Percentiles rank a stretch among this genome's conserved stretches.
Conservation (phyloP, 2,797 vertebrate species). For the Rhynchonycteris naso region DNA sequence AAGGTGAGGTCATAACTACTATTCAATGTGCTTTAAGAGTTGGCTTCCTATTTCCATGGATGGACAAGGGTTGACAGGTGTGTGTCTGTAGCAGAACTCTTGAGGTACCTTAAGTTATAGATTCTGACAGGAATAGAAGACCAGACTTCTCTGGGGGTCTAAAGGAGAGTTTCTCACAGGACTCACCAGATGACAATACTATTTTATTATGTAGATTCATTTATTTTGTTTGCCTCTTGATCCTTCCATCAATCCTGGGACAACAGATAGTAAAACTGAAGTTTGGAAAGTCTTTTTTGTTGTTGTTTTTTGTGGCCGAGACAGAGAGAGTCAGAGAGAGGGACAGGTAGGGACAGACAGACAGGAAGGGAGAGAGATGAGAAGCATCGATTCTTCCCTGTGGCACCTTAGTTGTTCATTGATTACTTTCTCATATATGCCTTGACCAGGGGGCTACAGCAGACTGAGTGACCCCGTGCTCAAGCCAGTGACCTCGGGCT, state of each 20-base stretch:
- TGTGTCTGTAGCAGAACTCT: too few relatives aligned
- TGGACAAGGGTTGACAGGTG: not conserved
- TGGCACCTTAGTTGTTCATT: too few relatives aligned
- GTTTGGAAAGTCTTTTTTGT: not conserved
- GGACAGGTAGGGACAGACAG: too few relatives aligned
- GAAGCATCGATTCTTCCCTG: too few relatives aligned
- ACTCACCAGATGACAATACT: not conserved
- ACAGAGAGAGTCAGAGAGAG: too few relatives aligned
- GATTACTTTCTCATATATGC: too few relatives aligned
- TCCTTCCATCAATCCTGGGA: not conserved
- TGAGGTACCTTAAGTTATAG: not conserved
- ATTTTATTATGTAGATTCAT: not conserved
- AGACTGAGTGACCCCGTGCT: too few relatives aligned
- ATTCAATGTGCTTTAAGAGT: not conserved
- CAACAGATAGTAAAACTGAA: not conserved
- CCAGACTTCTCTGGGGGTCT: not conserved
- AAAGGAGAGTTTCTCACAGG: not conserved
- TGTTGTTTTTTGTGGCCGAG: too few relatives aligned
- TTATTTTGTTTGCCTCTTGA: not conserved
- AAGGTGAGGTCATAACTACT: not conserved
- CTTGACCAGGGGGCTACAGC: too few relatives aligned
- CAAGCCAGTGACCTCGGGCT: too few relatives aligned
- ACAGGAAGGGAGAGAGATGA: too few relatives aligned
- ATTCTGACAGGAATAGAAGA: not conserved
- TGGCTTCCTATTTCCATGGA: not conserved